These are phyloP conservation scores for Epizoanthus scotinus DNA, from an alignment of 92 coral and sea anemone genomes.

Conservation along the genomic window DNA sequence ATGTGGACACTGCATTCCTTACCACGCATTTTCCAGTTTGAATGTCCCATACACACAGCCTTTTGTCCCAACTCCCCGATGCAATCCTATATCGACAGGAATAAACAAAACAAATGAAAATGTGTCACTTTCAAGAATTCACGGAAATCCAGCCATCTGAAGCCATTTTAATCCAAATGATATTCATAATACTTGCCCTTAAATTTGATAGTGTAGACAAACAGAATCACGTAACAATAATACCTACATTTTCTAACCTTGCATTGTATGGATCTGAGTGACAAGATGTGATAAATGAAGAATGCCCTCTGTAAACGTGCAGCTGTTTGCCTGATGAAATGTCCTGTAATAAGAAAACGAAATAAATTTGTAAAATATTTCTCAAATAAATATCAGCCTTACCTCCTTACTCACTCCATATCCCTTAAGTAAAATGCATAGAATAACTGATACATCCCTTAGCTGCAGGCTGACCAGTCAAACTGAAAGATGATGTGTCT, in stretches of 20 bases:
- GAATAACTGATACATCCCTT: too few species aligned
- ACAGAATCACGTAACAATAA: too few species aligned
- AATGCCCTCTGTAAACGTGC: constrained; percentile 75
- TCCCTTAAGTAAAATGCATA: too few species aligned
- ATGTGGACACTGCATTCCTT: constrained; percentile 21
- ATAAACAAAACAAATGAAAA: not conserved
- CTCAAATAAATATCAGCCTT: too few species aligned
- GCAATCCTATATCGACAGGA: constrained; percentile 66
- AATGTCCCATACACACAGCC: constrained; percentile 84
- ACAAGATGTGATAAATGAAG: constrained; percentile 85
- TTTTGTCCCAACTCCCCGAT: constrained; percentile 99
- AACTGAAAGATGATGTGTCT: too few species aligned
- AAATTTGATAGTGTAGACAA: too few species aligned
- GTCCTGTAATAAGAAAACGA: constrained; percentile 53
- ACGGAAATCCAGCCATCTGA: too few species aligned
- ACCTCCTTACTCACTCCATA: too few species aligned
- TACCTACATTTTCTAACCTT: constrained; percentile 49
- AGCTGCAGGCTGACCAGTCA: too few species aligned
- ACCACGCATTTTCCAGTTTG: constrained; percentile 90
- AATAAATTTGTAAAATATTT: too few species aligned
- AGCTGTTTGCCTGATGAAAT: constrained; percentile 80
- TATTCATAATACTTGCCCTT: too few species aligned
- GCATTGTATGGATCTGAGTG: constrained; percentile 75
- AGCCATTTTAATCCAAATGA: too few species aligned
- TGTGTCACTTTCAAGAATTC: not conserved